Base-by-base conservation (phyloP, 2,888 invertebrate species). In the Drosophila niveifrons region DNA sequence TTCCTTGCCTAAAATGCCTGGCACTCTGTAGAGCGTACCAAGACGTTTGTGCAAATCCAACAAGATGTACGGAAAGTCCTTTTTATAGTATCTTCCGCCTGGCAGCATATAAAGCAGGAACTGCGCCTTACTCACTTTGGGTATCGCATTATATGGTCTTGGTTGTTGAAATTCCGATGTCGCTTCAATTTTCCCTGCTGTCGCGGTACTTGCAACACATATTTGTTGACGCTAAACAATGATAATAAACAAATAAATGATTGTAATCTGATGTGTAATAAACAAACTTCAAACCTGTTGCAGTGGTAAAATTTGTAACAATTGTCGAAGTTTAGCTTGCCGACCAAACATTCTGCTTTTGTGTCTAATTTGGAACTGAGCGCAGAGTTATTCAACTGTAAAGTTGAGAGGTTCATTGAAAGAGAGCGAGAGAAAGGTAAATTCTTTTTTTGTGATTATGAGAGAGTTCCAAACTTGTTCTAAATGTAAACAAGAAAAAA, bases 11-110 rank as follows among this genome's bases (percentile, higher is more conserved):
- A 57, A 9, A 8, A 57, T 48, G 4, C 47, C 47, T 1, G 57
- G 57, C n/a, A 57, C 1, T 9, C 57, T 48, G 15, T 47, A 57
- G 4, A 57, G 36, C 2, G 47, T 3, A 1, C 47, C 57, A n/a
- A 28, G 47, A 11, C 36, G 39, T 3, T 36, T 10, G 15, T 48
- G 47, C 39, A 57, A 15, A 28, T 57, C 57, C 4, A 28, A 9
- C 39, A 48, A 10, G 3, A 48, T 47, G 36, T 57, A 36, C 0
- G 57, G 23, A 3, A 47, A 39, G 3, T 48, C 36, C 11, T 10
- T 47, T 8, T 39, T 48, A 10, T 57, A 4, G n/a, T 57, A 48
- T n/a, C 57, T 47, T 11, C 57, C 47, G 10, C 57, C 47, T 15
- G 57, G 57, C 7, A 56, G 7, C 34, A 56, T 46, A 23, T 56